Evolutionary conservation across 2,113 vertebrate genomes (phyloP), one percentile per base, ranked within the genome.

Genomic region (Antigone vipio): DNA sequence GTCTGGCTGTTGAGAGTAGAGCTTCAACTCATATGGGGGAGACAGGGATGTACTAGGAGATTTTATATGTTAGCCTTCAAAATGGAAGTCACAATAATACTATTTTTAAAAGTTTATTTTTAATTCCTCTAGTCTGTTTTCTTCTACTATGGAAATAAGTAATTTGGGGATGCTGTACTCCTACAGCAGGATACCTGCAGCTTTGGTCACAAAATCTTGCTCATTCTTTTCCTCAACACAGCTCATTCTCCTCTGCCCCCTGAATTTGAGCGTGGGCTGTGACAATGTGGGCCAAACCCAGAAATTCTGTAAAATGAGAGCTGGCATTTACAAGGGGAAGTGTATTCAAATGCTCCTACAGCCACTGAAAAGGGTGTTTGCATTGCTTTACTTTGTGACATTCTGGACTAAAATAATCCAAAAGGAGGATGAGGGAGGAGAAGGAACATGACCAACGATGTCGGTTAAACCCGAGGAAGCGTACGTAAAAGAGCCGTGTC

Each of bases 401-500:
- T 35, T 79, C 35, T 68, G 42, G 32, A 35, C 35, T 64, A 34
- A 91, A 88, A n/a, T 44, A 87, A 59, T 52, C 40, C 60, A 30
- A 15, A 56, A 55, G 27, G 30, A 58, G 56, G 14, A 0, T 49
- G 82, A 74, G 32, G 24, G 30, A 71, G 38, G 8, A 59, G 34
- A 60, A 62, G 6, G 44, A 64, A 14, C 22, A 47, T 15, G 26
- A 42, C 19, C 35, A 59, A 13, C 2, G 20, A 49, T 12, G 34
- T 34, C 5, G 1, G 21, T 53, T 42, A 72, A 55, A 26, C 29
- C 17, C 0, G 9, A 56, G 45, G 30, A 87, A 11, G 40, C 26
- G n/a, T 21, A 15, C 0, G 0, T 42, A 2, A 18, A 55, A 53
- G 35, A 91, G 18, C 56, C 11, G 0, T 5, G 40, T 20, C 27